phyloP scores from a whole-genome alignment of 2,888 invertebrate species.

The Gortyna flavago region DNA sequence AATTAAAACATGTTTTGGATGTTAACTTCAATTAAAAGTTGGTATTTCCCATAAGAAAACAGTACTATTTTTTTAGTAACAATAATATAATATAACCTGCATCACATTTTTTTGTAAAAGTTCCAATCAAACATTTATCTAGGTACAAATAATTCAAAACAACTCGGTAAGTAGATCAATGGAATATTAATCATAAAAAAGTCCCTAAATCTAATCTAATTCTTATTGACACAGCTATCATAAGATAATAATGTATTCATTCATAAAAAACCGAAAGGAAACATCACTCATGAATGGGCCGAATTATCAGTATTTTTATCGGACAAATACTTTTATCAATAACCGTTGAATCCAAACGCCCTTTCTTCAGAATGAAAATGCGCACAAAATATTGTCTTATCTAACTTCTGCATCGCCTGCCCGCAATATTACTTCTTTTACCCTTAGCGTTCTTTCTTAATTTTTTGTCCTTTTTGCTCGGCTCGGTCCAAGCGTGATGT shows the following conservation, averaged over 20 bases:
- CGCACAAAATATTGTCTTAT: conserved; percentile 26
- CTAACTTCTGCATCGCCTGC: neutral
- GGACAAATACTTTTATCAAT: conserved; percentile 32
- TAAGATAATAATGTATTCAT: conserved; percentile 27
- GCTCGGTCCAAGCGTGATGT: neutral
- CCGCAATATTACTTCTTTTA: neutral
- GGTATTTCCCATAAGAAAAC: too few species aligned
- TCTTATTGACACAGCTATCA: conserved; percentile 5
- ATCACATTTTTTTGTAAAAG: too few species aligned
- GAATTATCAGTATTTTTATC: conserved; percentile 50
- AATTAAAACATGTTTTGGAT: too few species aligned
- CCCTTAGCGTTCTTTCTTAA: neutral
- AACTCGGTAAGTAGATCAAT: neutral
- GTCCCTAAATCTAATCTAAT: conserved; percentile 19
- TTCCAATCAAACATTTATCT: too few species aligned
- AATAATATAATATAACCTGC: neutral
- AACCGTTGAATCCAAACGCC: conserved; percentile 17
- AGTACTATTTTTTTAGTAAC: neutral
- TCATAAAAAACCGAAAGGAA: conserved; percentile 40
- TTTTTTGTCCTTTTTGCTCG: neutral
- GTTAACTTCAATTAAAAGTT: too few species aligned
- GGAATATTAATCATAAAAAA: conserved; percentile 18
- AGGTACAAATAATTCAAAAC: neutral
- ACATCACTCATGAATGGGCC: conserved; percentile 48
- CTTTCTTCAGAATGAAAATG: conserved; percentile 21